Percentiles rank a stretch among this genome's conserved stretches.
These are phyloP conservation scores for Ochotona curzoniae DNA, from an alignment of 2,113 vertebrate species.

Conservation along the genomic window DNA sequence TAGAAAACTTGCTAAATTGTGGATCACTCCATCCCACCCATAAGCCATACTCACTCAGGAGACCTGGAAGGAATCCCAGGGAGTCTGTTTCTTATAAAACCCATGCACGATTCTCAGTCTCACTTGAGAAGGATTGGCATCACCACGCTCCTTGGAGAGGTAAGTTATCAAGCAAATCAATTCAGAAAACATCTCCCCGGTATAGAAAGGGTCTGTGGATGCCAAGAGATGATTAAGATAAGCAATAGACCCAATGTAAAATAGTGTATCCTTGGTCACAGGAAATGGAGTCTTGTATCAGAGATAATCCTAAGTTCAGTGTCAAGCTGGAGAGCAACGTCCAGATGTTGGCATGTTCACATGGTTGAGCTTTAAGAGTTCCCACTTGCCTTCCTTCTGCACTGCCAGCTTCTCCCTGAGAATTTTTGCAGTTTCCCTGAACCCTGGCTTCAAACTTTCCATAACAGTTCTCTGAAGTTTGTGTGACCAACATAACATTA, in stretches of 20 bases:
- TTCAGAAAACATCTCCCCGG: background rate
- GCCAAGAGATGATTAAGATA: background rate
- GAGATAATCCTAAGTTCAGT: background rate
- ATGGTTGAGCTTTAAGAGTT: too few species aligned
- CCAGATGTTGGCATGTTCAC: background rate
- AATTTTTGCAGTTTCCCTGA: background rate
- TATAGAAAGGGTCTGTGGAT: background rate
- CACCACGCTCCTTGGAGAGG: background rate
- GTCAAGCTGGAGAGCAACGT: background rate
- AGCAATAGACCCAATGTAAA: too few species aligned
- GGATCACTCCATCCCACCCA: background rate
- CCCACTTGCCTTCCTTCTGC: background rate
- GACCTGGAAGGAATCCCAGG: background rate
- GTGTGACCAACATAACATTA: too few species aligned
- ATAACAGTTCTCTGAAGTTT: background rate
- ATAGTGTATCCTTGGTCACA: background rate
- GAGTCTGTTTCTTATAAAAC: background rate
- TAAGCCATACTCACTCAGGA: background rate
- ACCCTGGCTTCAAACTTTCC: background rate
- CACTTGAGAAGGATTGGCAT: background rate
- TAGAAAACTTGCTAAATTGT: background rate
- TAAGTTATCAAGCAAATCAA: too few species aligned
- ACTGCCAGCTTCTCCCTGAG: background rate
- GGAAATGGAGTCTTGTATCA: background rate
- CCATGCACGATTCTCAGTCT: background rate